phyloP scores from a whole-genome alignment of 2,888 invertebrate genomes.

The Lepidocyrtinus sp. region DNA sequence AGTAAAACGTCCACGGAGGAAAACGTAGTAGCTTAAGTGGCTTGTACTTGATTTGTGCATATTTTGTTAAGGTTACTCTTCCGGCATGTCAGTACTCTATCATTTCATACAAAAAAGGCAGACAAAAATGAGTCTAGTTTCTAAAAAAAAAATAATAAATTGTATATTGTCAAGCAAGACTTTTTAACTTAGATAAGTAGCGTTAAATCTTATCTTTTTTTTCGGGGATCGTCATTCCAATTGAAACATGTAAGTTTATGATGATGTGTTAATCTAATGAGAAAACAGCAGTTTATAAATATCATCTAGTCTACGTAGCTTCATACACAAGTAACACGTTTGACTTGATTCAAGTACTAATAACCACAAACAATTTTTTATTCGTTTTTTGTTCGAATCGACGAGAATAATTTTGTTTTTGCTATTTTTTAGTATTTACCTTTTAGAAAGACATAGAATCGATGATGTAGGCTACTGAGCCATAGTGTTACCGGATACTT shows the following conservation, averaged over 20 bases:
- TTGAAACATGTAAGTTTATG: constrained; percentile 56
- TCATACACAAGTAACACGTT: no score
- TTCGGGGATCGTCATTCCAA: constrained; percentile 32
- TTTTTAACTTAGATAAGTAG: background rate
- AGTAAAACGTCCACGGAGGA: no score
- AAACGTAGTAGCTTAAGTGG: no score
- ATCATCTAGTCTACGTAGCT: no score
- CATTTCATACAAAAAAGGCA: no score
- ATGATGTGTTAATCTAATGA: no score
- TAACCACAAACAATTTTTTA: background rate
- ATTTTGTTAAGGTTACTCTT: background rate
- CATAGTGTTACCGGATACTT: constrained; percentile 60
- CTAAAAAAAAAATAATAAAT: no score
- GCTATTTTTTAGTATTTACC: background rate
- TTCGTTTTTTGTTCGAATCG: constrained; percentile 10
- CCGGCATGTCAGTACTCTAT: no score
- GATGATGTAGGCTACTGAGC: constrained; percentile 28
- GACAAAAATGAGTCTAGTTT: no score
- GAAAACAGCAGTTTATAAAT: no score
- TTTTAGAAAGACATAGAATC: constrained; percentile 43
- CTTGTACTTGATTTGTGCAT: constrained; percentile 51
- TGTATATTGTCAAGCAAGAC: background rate
- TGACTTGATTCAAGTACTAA: no score
- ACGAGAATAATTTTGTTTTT: background rate
- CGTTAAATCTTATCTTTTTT: no score